Evolutionary conservation across 2,113 vertebrate genomes (phyloP).

Genomic region (Carassius auratus): DNA sequence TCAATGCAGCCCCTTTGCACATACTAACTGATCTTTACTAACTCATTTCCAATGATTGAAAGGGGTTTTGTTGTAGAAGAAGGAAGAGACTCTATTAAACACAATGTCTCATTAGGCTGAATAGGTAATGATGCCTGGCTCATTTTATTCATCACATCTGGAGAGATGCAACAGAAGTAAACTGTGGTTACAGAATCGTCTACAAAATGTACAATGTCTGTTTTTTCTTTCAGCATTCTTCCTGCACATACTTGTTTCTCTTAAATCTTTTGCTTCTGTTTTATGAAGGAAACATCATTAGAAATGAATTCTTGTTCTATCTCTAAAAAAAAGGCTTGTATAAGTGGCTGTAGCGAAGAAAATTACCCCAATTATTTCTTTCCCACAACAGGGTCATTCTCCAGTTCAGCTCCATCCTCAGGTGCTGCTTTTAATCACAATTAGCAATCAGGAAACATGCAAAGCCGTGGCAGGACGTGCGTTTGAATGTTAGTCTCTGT

Average conservation of each 20-base stretch:
- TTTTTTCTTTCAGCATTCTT: conserved; percentile 28
- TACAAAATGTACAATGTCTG: conserved; percentile 23
- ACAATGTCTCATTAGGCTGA: conserved; percentile 56
- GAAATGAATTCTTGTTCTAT: conserved; percentile 21
- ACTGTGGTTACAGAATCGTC: conserved; percentile 15
- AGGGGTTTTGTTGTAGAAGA: background rate
- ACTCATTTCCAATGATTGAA: background rate
- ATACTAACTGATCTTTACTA: background rate
- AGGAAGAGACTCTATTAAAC: conserved; percentile 6
- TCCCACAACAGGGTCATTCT: background rate
- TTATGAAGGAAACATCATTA: background rate
- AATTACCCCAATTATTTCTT: conserved; percentile 51
- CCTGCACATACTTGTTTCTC: background rate
- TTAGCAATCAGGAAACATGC: conserved; percentile 53
- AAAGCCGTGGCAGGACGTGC: conserved; percentile 18
- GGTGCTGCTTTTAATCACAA: conserved; percentile 50
- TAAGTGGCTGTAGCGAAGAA: conserved; percentile 29
- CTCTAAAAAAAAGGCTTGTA: background rate
- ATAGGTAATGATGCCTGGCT: conserved; percentile 41
- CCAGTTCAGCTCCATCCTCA: conserved; percentile 37
- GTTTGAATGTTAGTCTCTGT: conserved; percentile 12
- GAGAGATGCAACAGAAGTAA: conserved; percentile 36
- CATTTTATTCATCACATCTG: conserved; percentile 45
- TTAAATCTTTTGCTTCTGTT: conserved; percentile 9
- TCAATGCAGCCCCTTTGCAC: background rate